phyloP scores from a whole-genome alignment of 2,797 vertebrate species.

The Alauda arvensis region DNA sequence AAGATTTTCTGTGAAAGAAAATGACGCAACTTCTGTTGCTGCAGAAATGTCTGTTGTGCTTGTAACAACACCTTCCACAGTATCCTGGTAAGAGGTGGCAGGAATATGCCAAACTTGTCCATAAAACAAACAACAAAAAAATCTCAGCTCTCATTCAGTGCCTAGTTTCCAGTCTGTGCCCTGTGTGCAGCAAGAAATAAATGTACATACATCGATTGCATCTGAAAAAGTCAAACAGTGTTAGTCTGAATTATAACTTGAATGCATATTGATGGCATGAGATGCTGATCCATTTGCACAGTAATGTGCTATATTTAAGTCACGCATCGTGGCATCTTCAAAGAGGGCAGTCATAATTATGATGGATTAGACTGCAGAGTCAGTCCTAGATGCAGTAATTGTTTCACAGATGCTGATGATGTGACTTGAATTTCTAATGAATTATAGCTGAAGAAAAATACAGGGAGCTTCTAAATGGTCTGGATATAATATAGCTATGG shows the following conservation, averaged over 20 bases:
- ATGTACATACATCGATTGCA: not conserved
- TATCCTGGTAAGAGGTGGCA: not conserved
- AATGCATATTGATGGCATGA: constrained; percentile 56
- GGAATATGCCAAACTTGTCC: not conserved
- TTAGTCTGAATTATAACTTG: constrained; percentile 49
- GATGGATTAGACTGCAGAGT: constrained; percentile 87
- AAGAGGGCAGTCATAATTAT: constrained; percentile 84
- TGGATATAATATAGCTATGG: constrained; percentile 11
- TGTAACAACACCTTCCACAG: not conserved
- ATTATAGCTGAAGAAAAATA: constrained; percentile 50
- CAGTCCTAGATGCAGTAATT: constrained; percentile 78
- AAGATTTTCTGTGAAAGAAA: not conserved
- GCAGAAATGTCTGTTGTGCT: not conserved
- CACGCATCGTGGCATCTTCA: constrained; percentile 75
- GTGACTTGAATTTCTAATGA: constrained; percentile 84
- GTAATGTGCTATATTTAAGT: constrained; percentile 76
- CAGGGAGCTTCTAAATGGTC: constrained; percentile 2
- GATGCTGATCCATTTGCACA: constrained; percentile 66
- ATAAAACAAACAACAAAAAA: not conserved
- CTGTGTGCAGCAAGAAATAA: constrained; percentile 1
- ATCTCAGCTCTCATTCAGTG: not conserved
- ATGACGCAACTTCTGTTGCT: not conserved
- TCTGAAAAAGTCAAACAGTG: constrained; percentile 42
- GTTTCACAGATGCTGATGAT: constrained; percentile 85
- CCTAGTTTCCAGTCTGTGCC: constrained; percentile 15